Evolutionary conservation across 2,113 vertebrate species (phyloP), one percentile per base, ranked within the genome.

Genomic region (Syrmaticus mikado): DNA sequence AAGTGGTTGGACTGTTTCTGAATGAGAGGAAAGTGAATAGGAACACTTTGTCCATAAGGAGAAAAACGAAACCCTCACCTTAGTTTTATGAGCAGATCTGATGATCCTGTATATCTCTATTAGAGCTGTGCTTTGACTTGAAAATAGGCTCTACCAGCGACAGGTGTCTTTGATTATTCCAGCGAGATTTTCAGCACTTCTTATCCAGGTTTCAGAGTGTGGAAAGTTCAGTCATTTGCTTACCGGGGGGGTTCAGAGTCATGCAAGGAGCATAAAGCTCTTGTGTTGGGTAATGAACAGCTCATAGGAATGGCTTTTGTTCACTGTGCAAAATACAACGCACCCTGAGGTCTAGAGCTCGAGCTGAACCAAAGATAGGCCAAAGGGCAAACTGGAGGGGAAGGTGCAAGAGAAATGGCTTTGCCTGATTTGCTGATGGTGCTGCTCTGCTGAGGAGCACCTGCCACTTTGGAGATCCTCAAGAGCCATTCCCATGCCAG

Each of bases 131-230:
- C 43, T 94, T 84, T 27, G 76, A 46, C 15, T 27, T 11, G 50
- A 60, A 88, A 90, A 46, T 3, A 15, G 8, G n/a, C 82, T 48
- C 46, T 55, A 34, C 41, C 45, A 21, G 57, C 0, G 2, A 34
- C 91, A 89, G 78, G 88, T 93, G 91, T 45, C 87, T 86, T 92
- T 84, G 70, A 83, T 87, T 91, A 76, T 43, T 95, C 34, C 85
- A 81, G 61, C 7, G 13, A 28, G 64, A 83, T 64, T 91, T 89
- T 61, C 65, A 85, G 41, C 76, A 62, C 45, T 91, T 60, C 62
- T 89, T 48, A n/a, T 19, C n/a, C 71, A 4, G 18, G 34, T 53
- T 81, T 68, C 43, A 48, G 4, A 38, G 53, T 0, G 4, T 80
- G 55, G 75, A 20, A 85, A 85, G 32, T 45, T 66, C n/a, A 65